Percentiles rank a stretch among this genome's conserved stretches.
These are phyloP conservation scores for Zaprionus bogoriensis DNA, from an alignment of 2,888 invertebrate genomes.

Conservation along the genomic window DNA sequence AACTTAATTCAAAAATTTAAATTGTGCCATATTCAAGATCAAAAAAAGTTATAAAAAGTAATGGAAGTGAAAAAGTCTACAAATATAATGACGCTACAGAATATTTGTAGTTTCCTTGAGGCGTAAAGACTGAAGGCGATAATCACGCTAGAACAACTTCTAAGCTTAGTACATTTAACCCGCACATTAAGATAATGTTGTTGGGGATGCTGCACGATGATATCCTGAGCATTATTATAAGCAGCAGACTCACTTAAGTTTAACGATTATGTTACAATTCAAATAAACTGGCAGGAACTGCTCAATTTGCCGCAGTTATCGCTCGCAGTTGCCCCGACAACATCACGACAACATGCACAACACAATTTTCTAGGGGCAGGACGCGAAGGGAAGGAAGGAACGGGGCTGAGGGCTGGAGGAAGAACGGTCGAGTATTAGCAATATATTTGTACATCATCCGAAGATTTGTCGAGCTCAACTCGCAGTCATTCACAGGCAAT, in stretches of 20 bases:
- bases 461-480: constrained; percentile 21
- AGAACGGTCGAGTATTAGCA: constrained; percentile 18
- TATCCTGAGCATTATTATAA: constrained; percentile 12
- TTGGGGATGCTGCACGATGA: neutral
- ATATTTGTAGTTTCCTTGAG: no score
- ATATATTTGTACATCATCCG: constrained; percentile 16
- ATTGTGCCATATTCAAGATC: no score
- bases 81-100: no score
- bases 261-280: constrained; percentile 53
- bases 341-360: neutral
- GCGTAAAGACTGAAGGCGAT: no score
- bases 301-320: constrained; percentile 35
- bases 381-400: neutral
- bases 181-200: neutral
- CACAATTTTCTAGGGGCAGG: neutral
- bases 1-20: no score
- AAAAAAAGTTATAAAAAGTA: no score
- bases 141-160: neutral
- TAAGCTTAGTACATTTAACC: constrained; percentile 18
- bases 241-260: constrained; percentile 40
- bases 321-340: neutral
- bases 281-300: constrained; percentile 42
- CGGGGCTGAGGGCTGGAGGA: no score
- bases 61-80: no score
- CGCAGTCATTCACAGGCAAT: constrained; percentile 51